Conservation (phyloP, 92 coral and sea anemone genomes). For the Epizoanthus scotinus region DNA sequence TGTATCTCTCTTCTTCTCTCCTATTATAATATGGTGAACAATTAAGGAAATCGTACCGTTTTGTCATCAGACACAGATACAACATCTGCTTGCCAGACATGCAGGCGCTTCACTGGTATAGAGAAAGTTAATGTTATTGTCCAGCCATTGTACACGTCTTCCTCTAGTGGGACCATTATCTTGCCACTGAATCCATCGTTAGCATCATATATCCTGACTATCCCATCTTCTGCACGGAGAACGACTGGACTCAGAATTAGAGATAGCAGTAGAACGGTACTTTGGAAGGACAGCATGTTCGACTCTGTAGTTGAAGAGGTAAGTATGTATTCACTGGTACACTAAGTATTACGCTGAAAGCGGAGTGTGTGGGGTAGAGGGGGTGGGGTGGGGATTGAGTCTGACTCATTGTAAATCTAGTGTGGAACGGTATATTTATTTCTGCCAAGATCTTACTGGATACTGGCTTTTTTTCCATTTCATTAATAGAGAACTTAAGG, state of each 20-base stretch:
- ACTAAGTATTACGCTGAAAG: too few relatives aligned
- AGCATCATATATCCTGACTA: background rate
- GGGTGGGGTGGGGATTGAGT: too few relatives aligned
- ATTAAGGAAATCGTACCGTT: background rate
- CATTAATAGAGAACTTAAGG: too few relatives aligned
- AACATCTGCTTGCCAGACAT: background rate
- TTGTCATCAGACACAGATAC: slow-evolving; percentile 6
- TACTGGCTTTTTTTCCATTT: too few relatives aligned
- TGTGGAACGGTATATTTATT: too few relatives aligned
- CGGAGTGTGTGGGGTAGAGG: too few relatives aligned
- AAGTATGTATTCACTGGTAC: too few relatives aligned
- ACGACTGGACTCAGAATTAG: background rate
- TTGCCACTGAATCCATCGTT: slow-evolving; percentile 3
- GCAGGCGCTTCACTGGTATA: slow-evolving; percentile 9
- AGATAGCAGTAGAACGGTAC: background rate
- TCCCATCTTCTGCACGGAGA: slow-evolving; percentile 11
- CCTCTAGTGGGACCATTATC: background rate
- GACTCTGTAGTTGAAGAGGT: background rate
- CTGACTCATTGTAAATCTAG: too few relatives aligned
- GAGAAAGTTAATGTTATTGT: slow-evolving; percentile 20
- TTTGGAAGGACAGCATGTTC: background rate
- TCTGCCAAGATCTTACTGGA: too few relatives aligned
- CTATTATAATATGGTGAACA: too few relatives aligned
- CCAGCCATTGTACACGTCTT: slow-evolving; percentile 7
- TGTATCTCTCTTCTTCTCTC: too few relatives aligned